Evolutionary conservation across 2,113 vertebrate species (phyloP).

Genomic region (Astur gentilis): DNA sequence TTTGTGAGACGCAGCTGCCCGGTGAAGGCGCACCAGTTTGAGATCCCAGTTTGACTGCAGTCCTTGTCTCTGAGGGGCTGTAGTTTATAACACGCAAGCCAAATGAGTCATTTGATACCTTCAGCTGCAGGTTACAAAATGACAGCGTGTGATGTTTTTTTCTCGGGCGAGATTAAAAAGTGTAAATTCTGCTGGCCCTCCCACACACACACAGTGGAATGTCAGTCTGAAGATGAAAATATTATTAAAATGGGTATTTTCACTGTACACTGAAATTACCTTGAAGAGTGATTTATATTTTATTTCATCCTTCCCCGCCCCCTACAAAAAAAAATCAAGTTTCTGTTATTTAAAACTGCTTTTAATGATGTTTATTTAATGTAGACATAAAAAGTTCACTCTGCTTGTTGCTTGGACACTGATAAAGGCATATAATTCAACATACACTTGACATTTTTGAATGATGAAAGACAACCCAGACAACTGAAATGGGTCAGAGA

Average conservation of each 20-base stretch:
- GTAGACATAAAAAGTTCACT: not conserved
- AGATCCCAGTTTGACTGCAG: not conserved
- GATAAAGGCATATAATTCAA: not conserved
- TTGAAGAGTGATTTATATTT: not conserved
- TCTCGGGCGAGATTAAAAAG: not conserved
- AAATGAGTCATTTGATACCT: not conserved
- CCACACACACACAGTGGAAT: not conserved
- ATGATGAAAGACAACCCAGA: not conserved
- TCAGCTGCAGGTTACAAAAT: not conserved
- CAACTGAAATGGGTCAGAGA: not conserved
- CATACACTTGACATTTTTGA: not conserved
- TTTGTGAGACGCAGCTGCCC: not conserved
- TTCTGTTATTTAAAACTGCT: not conserved
- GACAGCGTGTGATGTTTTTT: accelerated
- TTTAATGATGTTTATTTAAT: not conserved
- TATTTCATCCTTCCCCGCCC: not conserved
- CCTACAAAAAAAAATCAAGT: not conserved
- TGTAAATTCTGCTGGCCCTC: not conserved
- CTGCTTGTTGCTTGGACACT: not conserved
- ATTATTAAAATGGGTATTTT: not conserved
- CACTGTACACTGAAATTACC: not conserved
- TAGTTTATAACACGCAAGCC: not conserved
- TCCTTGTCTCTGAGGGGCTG: not conserved
- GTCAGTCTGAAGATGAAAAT: not conserved
- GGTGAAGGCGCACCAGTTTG: accelerated